Conservation (phyloP, 1,140 invertebrate genomes). For the Oncopodura yosiiana region DNA sequence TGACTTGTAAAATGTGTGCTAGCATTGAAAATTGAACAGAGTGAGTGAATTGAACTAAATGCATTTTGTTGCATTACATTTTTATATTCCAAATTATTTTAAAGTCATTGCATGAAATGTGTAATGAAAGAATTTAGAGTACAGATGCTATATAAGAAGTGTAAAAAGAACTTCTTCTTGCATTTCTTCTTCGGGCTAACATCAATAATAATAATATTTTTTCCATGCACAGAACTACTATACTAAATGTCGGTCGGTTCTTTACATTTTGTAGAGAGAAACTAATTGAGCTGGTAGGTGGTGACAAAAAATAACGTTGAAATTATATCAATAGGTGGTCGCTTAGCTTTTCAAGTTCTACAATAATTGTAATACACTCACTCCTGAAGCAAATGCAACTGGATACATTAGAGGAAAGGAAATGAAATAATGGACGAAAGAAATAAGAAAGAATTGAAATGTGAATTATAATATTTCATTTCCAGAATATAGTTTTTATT, state of each 20-base stretch:
- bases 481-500: slow-evolving; percentile 10
- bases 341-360: background rate
- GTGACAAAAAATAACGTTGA: slow-evolving; percentile 26
- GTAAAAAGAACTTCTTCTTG: background rate
- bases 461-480: slow-evolving; percentile 20
- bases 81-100: too few species aligned
- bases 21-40: too few species aligned
- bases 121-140: background rate
- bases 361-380: background rate
- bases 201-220: background rate
- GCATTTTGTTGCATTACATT: too few species aligned
- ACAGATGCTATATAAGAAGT: background rate
- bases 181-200: too few species aligned
- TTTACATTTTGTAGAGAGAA: background rate
- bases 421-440: too few species aligned
- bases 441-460: slow-evolving; percentile 25
- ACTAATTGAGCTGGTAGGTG: slow-evolving; percentile 26
- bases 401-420: too few species aligned
- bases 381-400: background rate
- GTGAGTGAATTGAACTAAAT: too few species aligned
- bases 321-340: slow-evolving; percentile 35
- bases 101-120: background rate
- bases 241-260: background rate
- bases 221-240: background rate
- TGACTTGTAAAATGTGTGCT: too few species aligned